Evolutionary conservation across 2,797 vertebrate species (phyloP).

Genomic region (Cynopterus sphinx): DNA sequence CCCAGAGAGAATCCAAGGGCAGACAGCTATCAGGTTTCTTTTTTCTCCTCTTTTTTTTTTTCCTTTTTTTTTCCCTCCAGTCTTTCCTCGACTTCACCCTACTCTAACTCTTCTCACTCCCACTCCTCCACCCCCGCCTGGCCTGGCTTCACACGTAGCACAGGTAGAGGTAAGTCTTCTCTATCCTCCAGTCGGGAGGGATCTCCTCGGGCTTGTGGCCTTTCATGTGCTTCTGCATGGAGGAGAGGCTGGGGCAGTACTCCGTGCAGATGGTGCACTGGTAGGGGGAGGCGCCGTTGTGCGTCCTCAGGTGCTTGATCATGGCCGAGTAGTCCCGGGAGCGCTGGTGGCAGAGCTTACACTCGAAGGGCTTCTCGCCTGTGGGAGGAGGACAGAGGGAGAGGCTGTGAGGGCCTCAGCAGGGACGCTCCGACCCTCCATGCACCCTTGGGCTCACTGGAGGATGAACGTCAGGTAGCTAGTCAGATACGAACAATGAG

Average conservation of each 20-base stretch:
- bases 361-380: conserved; percentile 99
- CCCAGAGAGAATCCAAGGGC: conserved; percentile 54
- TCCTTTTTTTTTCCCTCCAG: conserved; percentile 61
- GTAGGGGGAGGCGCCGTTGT: conserved; percentile 98
- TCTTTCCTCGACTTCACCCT: conserved; percentile 75
- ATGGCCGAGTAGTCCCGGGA: conserved; percentile 99
- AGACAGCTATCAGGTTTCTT: conserved; percentile 62
- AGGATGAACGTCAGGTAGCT: too few relatives aligned
- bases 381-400: neutral
- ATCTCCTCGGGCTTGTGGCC: conserved; percentile 98
- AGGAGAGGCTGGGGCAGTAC: conserved; percentile 98
- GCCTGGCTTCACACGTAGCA: conserved; percentile 94
- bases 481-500: too few relatives aligned
- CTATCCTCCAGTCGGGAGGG: conserved; percentile 99
- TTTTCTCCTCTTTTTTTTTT: conserved; percentile 66
- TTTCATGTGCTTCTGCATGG: conserved; percentile 99
- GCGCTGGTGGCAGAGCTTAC: conserved; percentile 98
- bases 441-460: rapidly evolving
- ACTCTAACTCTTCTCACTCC: neutral
- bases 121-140: conserved; percentile 34
- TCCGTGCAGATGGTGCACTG: conserved; percentile 99
- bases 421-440: rapidly evolving
- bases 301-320: conserved; percentile 99
- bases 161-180: conserved; percentile 98
- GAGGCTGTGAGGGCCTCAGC: rapidly evolving